phyloP scores from a whole-genome alignment of 2,888 invertebrate genomes.

The Tholera decimalis region DNA sequence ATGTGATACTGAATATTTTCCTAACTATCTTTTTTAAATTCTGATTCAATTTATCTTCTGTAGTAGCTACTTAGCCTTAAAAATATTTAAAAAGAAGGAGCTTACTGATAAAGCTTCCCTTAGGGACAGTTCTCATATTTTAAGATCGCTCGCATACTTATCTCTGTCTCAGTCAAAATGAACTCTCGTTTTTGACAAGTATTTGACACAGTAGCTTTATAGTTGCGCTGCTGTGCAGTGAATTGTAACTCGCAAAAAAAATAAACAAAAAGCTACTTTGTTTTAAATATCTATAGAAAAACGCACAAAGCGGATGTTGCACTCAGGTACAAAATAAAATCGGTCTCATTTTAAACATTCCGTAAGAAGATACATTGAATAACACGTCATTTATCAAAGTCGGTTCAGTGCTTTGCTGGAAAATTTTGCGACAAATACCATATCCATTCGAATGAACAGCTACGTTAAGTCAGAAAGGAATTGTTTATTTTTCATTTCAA shows the following conservation, averaged over 20 bases:
- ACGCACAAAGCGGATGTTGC: not conserved
- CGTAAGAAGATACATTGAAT: slow-evolving; percentile 33
- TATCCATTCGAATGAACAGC: slow-evolving; percentile 18
- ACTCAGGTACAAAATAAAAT: slow-evolving; percentile 12
- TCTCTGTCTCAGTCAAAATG: not conserved
- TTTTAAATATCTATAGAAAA: slow-evolving; percentile 8
- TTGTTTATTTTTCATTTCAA: slow-evolving; percentile 13
- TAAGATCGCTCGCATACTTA: not conserved
- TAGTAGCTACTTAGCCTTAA: not conserved
- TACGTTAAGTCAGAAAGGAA: slow-evolving; percentile 10
- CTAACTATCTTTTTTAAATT: not conserved
- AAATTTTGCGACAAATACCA: slow-evolving; percentile 35
- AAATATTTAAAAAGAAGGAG: not conserved
- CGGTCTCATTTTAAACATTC: slow-evolving; percentile 10
- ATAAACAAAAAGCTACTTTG: not conserved
- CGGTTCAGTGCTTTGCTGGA: slow-evolving; percentile 31
- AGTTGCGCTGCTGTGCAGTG: slow-evolving; percentile 2
- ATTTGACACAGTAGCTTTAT: slow-evolving; percentile 3
- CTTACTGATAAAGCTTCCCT: not conserved
- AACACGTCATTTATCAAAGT: slow-evolving; percentile 45
- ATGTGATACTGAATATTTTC: not conserved
- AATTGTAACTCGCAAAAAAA: slow-evolving; percentile 5
- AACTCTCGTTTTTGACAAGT: not conserved
- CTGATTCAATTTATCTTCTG: not conserved
- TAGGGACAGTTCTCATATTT: not conserved